Evolutionary conservation across 2,113 vertebrate genomes (phyloP).

Genomic region (Miniopterus natalensis): DNA sequence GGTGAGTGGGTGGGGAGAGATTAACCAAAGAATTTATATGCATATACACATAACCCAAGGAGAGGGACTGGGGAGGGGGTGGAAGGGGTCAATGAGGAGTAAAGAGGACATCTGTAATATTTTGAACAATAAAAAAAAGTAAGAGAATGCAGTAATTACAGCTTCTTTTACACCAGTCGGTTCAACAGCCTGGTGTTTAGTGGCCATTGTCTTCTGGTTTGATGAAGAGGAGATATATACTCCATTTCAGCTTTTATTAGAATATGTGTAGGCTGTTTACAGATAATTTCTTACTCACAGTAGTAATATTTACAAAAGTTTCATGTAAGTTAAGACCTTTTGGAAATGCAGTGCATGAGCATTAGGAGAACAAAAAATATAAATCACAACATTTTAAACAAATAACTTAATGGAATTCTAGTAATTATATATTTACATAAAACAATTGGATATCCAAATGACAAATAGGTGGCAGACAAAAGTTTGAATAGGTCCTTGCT

Average conservation of each 20-base stretch:
- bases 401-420: not conserved
- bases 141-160: not conserved
- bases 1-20: too few species aligned
- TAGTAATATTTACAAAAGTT: not conserved
- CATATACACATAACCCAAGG: too few species aligned
- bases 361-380: not conserved
- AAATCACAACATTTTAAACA: conserved; percentile 8
- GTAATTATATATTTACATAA: not conserved
- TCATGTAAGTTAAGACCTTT: not conserved
- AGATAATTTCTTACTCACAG: not conserved
- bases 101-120: too few species aligned
- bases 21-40: too few species aligned
- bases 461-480: not conserved
- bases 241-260: not conserved
- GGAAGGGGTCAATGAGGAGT: too few species aligned
- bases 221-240: not conserved
- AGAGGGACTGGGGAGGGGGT: too few species aligned
- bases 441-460: not conserved
- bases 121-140: too few species aligned
- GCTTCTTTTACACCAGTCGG: not conserved
- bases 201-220: not conserved
- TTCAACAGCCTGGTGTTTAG: not conserved
- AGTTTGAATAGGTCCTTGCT: not conserved
- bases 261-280: not conserved
- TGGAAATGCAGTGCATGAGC: not conserved